Base-by-base conservation (phyloP, 1,140 invertebrate species). In the Homalodisca vitripennis region DNA sequence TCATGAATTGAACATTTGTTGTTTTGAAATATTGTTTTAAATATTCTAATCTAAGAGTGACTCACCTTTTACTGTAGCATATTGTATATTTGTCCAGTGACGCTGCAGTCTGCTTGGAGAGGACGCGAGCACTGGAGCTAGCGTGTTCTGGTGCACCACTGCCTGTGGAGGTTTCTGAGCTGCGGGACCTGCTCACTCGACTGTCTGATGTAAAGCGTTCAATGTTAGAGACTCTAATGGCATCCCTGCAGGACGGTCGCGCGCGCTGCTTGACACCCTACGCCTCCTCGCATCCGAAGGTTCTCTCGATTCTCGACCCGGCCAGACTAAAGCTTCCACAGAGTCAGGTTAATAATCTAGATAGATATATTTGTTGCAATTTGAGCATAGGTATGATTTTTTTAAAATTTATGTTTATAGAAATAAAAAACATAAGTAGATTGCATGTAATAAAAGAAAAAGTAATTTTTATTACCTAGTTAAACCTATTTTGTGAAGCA, bases 161-260 rank as follows among this genome's bases (percentile, higher is more conserved):
- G 48, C 89, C 90, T 1, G 82, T 86, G 26, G 88, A 91, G 70
- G 87, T 88, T 62, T 85, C 89, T 24, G 82, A 83, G 0, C 87
- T 90, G 10, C 88, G 87, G 76, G 84, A 83, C 72, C 85, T 87
- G 73, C 78, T 89, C 2, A 84, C 80, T 27, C 85, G 82, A 74
- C 84, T 90, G 70, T 86, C 89, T 70, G 85, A 89, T 72, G 74
- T 86, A 10, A 78, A 87, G 41, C 87, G 88, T 74, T 81, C 85
- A 57, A 88, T 93, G 79, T 80, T 95, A 12, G 91, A 92, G 70
- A 80, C 87, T 1, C 84, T 93, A 1, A 92, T 93, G 87, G 82
- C 83, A 2, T 87, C 92, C 1, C 79, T 95, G 1, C 88, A 91
- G 10, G 24, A 24, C 86, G 92, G 73, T 92, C 92, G n/a, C 91